Percentiles rank a stretch among this genome's conserved stretches.
Evolutionary conservation across 2,113 vertebrate species (phyloP).

Genomic region (Thermophis baileyi): DNA sequence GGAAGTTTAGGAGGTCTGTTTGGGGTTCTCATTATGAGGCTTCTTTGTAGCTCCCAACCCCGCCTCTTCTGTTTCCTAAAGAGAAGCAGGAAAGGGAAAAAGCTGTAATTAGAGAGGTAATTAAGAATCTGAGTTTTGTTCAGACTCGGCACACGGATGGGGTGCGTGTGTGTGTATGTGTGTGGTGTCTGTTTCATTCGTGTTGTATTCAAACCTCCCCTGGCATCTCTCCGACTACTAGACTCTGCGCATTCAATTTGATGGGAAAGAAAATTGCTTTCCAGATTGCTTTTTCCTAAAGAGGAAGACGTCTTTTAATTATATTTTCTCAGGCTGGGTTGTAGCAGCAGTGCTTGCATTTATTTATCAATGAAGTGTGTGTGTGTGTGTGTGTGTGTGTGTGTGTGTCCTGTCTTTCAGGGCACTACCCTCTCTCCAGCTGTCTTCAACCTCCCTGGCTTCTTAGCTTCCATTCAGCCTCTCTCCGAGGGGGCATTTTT

Average conservation of each 20-base stretch:
- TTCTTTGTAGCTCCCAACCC: not conserved
- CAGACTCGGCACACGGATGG: not conserved
- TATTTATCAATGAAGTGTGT: not conserved
- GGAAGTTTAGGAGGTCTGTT: constrained; percentile 24
- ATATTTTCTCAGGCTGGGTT: not conserved
- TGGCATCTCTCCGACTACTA: not conserved
- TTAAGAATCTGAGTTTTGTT: constrained; percentile 36
- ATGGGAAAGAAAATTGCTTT: not conserved
- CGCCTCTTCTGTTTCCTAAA: fast-evolving
- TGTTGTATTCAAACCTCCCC: not conserved
- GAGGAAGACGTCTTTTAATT: not conserved
- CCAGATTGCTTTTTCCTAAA: not conserved
- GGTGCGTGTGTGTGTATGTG: not conserved
- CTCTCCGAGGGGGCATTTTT: too few relatives aligned
- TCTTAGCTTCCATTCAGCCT: too few relatives aligned
- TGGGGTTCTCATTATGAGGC: constrained; percentile 20
- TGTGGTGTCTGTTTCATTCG: not conserved
- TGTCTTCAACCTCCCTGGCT: too few relatives aligned
- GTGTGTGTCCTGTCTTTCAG: too few relatives aligned
- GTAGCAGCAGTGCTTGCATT: not conserved
- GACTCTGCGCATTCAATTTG: too few relatives aligned
- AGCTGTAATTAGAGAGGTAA: constrained; percentile 51
- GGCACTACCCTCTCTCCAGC: too few relatives aligned
- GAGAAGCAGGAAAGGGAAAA: constrained; percentile 9
- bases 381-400: too few relatives aligned